A percentile compares a stretch with the other conserved stretches of the same genome.
These are phyloP conservation scores for Parazoanthus swiftii DNA, from an alignment of 92 coral and sea anemone genomes.

Conservation along the genomic window DNA sequence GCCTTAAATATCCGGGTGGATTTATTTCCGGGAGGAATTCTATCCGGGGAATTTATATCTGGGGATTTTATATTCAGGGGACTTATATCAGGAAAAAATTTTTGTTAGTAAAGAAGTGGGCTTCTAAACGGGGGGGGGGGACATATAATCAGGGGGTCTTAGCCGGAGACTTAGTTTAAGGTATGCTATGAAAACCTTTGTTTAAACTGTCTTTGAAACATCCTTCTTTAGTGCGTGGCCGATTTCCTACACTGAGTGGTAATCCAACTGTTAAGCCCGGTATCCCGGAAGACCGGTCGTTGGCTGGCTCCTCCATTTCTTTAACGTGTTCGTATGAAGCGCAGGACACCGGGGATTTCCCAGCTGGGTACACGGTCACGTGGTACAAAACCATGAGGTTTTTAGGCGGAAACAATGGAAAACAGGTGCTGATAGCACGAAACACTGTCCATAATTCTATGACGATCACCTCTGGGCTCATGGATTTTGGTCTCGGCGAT, in stretches of 20 bases:
- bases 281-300: conserved; percentile 47
- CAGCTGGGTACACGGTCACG: conserved; percentile 61
- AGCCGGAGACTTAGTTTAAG: no score
- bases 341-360: conserved; percentile 49
- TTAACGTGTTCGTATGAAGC: conserved; percentile 63
- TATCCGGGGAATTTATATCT: no score
- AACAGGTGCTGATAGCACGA: conserved; percentile 55
- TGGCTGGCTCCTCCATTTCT: conserved; percentile 60
- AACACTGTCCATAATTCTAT: conserved; percentile 48
- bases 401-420: conserved; percentile 71
- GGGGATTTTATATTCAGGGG: not conserved
- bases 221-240: conserved; percentile 58
- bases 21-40: no score
- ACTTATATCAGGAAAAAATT: no score
- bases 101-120: not conserved
- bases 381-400: conserved; percentile 74
- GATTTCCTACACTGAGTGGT: conserved; percentile 56
- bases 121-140: no score
- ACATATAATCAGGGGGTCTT: no score
- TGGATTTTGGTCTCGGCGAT: conserved; percentile 79
- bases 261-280: conserved; percentile 59
- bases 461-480: conserved; percentile 44
- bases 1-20: no score
- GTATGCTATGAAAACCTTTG: no score
- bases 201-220: no score